These are phyloP conservation scores for Xestia ashworthii DNA, from an alignment of 2,888 invertebrate genomes.

Conservation along the genomic window DNA sequence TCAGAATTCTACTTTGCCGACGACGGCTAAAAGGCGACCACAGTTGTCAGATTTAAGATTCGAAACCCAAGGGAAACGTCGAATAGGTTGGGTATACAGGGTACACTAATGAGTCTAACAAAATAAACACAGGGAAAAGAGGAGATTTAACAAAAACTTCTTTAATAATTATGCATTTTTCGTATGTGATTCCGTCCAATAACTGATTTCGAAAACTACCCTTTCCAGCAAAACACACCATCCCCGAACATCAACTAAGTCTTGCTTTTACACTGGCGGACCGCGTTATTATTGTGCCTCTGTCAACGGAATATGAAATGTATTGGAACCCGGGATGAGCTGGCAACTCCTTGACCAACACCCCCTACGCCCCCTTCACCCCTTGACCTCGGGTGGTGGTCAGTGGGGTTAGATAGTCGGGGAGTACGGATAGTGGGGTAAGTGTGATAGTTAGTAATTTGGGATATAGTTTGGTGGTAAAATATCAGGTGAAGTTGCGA, in stretches of 20 bases:
- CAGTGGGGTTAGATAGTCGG: constrained; percentile 74
- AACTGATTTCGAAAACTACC: too few relatives aligned
- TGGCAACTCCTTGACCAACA: constrained; percentile 83
- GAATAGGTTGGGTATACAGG: too few relatives aligned
- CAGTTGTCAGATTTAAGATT: too few relatives aligned
- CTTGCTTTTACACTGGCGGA: constrained; percentile 85
- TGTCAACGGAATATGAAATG: constrained; percentile 91
- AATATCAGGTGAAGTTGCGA: not conserved
- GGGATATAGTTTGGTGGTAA: not conserved
- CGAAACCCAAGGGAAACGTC: too few relatives aligned
- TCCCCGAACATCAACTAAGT: constrained; percentile 83
- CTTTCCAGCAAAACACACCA: constrained; percentile 63
- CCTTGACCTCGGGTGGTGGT: constrained; percentile 84
- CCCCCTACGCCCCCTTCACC: constrained; percentile 73
- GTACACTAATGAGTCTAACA: too few relatives aligned
- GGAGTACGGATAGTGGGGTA: constrained; percentile 68
- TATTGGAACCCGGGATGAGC: constrained; percentile 89
- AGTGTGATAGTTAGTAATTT: constrained; percentile 65
- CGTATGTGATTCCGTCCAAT: too few relatives aligned
- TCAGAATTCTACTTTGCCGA: too few relatives aligned
- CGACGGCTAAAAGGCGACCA: too few relatives aligned
- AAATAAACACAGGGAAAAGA: too few relatives aligned
- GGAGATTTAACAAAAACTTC: too few relatives aligned
- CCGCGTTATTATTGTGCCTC: constrained; percentile 90
- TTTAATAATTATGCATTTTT: too few relatives aligned